Evolutionary conservation across 2,113 vertebrate species (phyloP), one percentile per base, ranked within the genome.

Genomic region (Gambusia holbrooki): DNA sequence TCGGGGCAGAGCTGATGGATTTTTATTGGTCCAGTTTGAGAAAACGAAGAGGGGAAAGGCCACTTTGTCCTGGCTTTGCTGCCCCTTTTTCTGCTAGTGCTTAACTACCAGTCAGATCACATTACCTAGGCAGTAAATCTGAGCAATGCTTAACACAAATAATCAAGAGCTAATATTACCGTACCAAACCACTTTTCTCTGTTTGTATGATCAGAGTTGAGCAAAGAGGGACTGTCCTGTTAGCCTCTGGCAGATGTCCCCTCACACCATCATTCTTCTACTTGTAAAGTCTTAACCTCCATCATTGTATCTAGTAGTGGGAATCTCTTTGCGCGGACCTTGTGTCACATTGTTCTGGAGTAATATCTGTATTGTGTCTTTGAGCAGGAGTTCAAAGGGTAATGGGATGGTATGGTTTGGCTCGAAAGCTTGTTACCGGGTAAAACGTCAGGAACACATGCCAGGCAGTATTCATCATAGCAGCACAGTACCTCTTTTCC

Each of bases 21-120:
- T 94, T 96, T 96, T 96, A 94, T 92, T 93, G 86, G 93, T 92
- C 91, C 87, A 84, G 93, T 84, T 77, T 66, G 63, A 94, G 92
- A 91, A 88, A 87, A 89, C 88, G 76, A 84, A 79, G 86, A 84
- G 58, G 51, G 80, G 81, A 89, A 90, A 90, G 90, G 90, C 89
- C 90, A 90, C 90, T 88, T 81, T 83, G 84, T 90, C 89, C 84
- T 83, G 60, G 85, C 92, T 89, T 93, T 92, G 77, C 76, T 86
- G 92, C 89, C 90, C 90, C 14, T 92, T 94, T 95, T 93, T 89
- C 93, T 74, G 90, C 91, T 86, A 86, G 85, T 89, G 90, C 88
- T 94, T 95, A 95, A 92, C 91, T 92, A 87, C 73, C 85, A 94
- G 88, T 94, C 91, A 67, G 62, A 91, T 94, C 85, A 4, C 77